Base-by-base conservation (phyloP, 2,113 vertebrate genomes). In the Cephalopterus ornatus region DNA sequence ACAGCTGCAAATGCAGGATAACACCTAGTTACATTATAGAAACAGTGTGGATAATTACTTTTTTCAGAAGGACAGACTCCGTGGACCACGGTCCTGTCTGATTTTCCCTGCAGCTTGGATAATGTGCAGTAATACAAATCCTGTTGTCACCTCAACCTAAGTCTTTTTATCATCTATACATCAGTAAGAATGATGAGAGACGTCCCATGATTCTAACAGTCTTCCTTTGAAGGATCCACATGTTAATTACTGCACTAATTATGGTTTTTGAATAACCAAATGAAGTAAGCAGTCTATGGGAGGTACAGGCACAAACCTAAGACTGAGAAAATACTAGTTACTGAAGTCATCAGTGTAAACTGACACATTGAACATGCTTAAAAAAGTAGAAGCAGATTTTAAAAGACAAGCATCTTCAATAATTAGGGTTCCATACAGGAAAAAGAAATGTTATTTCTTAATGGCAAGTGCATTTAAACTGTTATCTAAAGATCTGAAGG, bases 161-260 rank as follows among this genome's bases (percentile, higher is more conserved):
- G 96, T 97, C 97, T 98, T 98, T 98, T 97, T 97, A 98, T 98
- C 97, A 97, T 95, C 95, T 50, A 74, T 89, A 97, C 95, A 97
- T 98, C 98, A 98, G 94, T 61, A 96, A 97, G 97, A 97, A 92
- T 96, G 97, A 98, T 89, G 98, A 97, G 98, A 94, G 96, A 96
- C 89, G 91, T 97, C 97, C 97, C 94, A 85, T 73, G 97, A 97
- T 97, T 97, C 97, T 93, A 97, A 90, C 97, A 97, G 97, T 93
- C 96, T 97, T 91, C 93, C 94, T 98, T 97, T 98, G 97, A 97
- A 98, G 97, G 97, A 97, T 94, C 97, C 97, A 96, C 98, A 97
- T 73, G 97, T 98, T 98, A 98, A 98, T 98, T 98, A 98, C 96
- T 77, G 94, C 95, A 96, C 98, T 98, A 98, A 98, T 98, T 98